These are phyloP conservation scores for Gallinago solitaria DNA, from an alignment of 2,797 vertebrate species.

Conservation along the genomic window DNA sequence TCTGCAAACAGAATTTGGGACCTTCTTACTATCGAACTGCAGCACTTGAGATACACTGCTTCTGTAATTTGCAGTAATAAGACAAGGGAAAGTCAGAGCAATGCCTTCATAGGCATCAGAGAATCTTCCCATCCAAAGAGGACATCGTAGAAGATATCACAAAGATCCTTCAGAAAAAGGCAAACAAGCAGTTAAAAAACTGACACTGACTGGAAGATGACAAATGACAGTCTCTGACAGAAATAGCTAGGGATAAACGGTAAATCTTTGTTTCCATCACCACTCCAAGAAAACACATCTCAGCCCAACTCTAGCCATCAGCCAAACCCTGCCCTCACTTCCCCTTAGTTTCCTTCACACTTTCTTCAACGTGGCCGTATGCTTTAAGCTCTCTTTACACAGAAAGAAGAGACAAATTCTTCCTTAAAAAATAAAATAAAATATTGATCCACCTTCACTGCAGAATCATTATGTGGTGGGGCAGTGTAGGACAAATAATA, in stretches of 20 bases:
- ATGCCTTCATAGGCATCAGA: background rate
- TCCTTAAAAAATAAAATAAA: background rate
- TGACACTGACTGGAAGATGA: background rate
- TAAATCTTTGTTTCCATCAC: slow-evolving; percentile 24
- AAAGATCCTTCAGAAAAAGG: background rate
- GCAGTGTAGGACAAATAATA: background rate
- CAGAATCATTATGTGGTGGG: background rate
- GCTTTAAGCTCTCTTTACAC: background rate
- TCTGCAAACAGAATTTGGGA: background rate
- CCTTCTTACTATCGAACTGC: background rate
- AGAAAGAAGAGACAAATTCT: background rate
- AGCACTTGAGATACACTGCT: background rate
- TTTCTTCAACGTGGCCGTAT: background rate
- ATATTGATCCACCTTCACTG: background rate
- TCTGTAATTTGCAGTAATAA: background rate
- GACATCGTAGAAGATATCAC: background rate
- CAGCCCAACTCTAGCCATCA: background rate
- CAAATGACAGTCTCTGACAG: background rate
- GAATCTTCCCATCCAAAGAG: background rate
- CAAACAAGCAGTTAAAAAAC: background rate
- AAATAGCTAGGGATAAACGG: slow-evolving; percentile 21
- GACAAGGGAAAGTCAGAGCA: background rate
- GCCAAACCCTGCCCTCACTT: background rate
- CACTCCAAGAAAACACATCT: slow-evolving; percentile 18
- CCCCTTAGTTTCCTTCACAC: background rate